phyloP scores from a whole-genome alignment of 2,888 invertebrate genomes.

The Synergus gifuensis region DNA sequence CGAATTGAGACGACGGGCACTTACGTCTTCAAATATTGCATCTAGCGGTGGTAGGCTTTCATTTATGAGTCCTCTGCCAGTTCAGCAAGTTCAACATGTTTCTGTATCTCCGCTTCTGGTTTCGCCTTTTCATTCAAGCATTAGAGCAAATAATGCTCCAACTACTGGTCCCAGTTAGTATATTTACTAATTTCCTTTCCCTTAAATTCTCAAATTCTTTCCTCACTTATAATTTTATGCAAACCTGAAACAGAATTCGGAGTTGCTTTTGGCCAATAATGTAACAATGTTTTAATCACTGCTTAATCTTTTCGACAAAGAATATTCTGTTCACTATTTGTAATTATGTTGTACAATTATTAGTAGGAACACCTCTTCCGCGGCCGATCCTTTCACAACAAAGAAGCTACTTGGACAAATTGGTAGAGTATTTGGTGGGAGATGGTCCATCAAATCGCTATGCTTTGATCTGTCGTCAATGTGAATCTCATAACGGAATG shows the following conservation, averaged over 20 bases:
- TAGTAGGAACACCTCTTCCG: conserved; percentile 78
- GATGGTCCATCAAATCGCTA: conserved; percentile 97
- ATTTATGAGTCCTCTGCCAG: conserved; percentile 56
- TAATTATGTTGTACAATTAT: conserved; percentile 33
- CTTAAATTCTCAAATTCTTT: conserved; percentile 35
- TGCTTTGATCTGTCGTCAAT: conserved; percentile 95
- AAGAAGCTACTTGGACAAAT: conserved; percentile 89
- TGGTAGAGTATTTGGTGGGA: conserved; percentile 96
- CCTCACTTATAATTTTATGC: conserved; percentile 6
- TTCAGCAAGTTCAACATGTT: conserved; percentile 50
- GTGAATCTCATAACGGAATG: conserved; percentile 96
- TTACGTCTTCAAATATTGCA: conserved; percentile 57
- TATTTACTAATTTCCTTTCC: conserved; percentile 45
- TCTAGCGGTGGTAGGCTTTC: conserved; percentile 61
- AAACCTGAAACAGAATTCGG: neutral
- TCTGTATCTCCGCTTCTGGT: conserved; percentile 58
- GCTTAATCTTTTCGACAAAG: conserved; percentile 3
- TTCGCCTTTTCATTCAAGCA: conserved; percentile 60
- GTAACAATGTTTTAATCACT: neutral
- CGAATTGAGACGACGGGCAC: conserved; percentile 68
- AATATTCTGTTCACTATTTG: conserved; percentile 22
- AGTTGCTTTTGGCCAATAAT: neutral
- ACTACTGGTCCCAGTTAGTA: conserved; percentile 64
- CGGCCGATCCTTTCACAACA: conserved; percentile 87
- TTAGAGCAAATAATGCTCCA: conserved; percentile 65